Base-by-base conservation (phyloP, 2,888 invertebrate genomes). In the Ethmia dodecea region DNA sequence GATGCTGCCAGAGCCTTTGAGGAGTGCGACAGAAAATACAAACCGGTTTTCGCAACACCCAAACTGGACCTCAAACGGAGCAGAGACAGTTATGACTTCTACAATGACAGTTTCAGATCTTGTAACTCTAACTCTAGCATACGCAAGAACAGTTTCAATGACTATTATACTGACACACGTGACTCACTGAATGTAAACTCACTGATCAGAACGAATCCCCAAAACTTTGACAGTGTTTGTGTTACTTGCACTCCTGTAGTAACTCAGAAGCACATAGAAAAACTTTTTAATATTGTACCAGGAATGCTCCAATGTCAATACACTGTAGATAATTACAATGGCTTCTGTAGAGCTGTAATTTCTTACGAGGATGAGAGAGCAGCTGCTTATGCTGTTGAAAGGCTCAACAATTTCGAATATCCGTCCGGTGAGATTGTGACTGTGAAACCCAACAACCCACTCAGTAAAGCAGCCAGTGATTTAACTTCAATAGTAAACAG, bases 1-100 rank as follows among this genome's bases (percentile, higher is more conserved):
- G 91, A 94, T 72, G 95, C 97, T 8, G 97, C 97, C 1, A 88
- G 89, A 49, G 97, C 97, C 0, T 94, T 90, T 69, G 97, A 98
- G 78, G 92, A 93, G 45, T 97, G 97, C 75, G 94, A 96, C 53
- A 88, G 88, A 38, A 92, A 91, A 57, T 96, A 92, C 69, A 95
- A 93, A 73, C 93, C 97, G 13, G 94, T 96, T 28, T 97, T 97
- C 87, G 97, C 97, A 1, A 94, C 94, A 56, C 96, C 96, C 11
- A 93, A 92, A 76, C 91, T 84, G 27, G 75, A 73, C 37, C 51
- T 81, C 18, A 83, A 83, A 52, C 63, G 81, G 43, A 58, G 57
- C 48, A 66, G 77, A 45, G 72, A 65, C 36, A 68, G 55, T 42
- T 46, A 67, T 35, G 79, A 77, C 35, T 18, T 27, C 13, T 25